Base-by-base conservation (phyloP, 53 echinoderm and acorn worm species). In the Paelopatides confundens region DNA sequence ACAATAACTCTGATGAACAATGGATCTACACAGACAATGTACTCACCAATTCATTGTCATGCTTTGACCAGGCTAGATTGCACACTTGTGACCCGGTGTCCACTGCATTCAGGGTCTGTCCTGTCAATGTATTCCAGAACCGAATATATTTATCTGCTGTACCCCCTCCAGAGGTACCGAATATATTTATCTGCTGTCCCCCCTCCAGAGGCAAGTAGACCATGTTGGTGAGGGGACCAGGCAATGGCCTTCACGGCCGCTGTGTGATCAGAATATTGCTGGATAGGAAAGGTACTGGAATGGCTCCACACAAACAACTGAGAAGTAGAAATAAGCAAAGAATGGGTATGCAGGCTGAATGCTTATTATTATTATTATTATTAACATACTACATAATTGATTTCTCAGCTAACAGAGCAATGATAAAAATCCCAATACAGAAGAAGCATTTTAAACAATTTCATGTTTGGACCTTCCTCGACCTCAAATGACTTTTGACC, bases 241-340 rank as follows among this genome's bases (percentile, higher is more conserved):
- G 98, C 98, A 12, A 98, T 98, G 62, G 98, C 98, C 65, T 98
- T 98, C 12, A 98, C 98, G 4, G 98, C 98, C 26, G 98, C 98
- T 29, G 93, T 86, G 65, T 98, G 98, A 21, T 95, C 95, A 1
- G 94, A 94, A 87, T 98, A 96, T 81, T 95, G 95, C 85, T 95
- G 95, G 31, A 95, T 92, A 3, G 98, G 98, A 1, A 90, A 89
- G 3, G 89, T 85, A 43, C 95, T 94, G 39, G 98, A 98, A 74
- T 95, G 96, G 91, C 95, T 95, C 98, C 98, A 98, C 36, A 98
- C 98, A 89, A 98, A 98, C 17, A 98, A 82, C 98, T 98, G 82
- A 0, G 62, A 21, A 79, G 54, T 15, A 48, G 27, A 53, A 4
- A 53, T 0, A 43, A 5, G 11, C 9, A 43, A 43, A 43, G 0